These are phyloP conservation scores for Meteorus cinctellus DNA, from an alignment of 2,888 invertebrate species.

Conservation along the genomic window DNA sequence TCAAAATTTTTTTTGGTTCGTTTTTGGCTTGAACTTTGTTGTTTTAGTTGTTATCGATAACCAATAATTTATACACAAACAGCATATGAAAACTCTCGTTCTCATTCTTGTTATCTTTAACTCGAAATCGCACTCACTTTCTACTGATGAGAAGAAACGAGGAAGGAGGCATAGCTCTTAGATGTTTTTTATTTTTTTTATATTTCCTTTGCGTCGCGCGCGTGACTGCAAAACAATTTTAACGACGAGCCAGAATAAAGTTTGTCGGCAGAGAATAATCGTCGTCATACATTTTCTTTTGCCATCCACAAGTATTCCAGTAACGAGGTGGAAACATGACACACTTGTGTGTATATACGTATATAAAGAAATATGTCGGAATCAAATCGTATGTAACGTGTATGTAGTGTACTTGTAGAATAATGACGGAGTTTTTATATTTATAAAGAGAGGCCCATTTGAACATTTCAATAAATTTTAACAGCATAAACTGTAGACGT, in stretches of 20 bases:
- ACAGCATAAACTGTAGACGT: too few relatives aligned
- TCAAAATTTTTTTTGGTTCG: not conserved
- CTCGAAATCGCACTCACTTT: slow-evolving; percentile 36
- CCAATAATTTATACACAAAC: slow-evolving; percentile 16
- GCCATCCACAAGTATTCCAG: slow-evolving; percentile 44
- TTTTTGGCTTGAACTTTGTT: not conserved
- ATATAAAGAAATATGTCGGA: slow-evolving; percentile 5
- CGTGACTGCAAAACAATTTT: slow-evolving; percentile 49
- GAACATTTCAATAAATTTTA: too few relatives aligned
- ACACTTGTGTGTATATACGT: slow-evolving; percentile 35
- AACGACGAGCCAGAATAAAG: slow-evolving; percentile 46
- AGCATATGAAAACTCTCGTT: slow-evolving; percentile 33
- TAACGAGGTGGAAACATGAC: slow-evolving; percentile 44
- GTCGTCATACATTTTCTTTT: slow-evolving; percentile 34
- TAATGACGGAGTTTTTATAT: not conserved
- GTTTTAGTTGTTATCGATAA: not conserved
- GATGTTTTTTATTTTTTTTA: slow-evolving; percentile 20
- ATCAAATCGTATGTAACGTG: not conserved
- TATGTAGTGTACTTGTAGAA: not conserved
- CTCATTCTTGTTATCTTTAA: slow-evolving; percentile 42
- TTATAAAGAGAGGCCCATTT: not conserved
- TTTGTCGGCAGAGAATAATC: slow-evolving; percentile 37
- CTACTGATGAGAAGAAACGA: not conserved
- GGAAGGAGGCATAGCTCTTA: slow-evolving; percentile 8
- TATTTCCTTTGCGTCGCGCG: slow-evolving; percentile 36